Evolutionary conservation across 2,888 invertebrate genomes (phyloP), one percentile per base, ranked within the genome.

Genomic region (Pemphredon lugubris): DNA sequence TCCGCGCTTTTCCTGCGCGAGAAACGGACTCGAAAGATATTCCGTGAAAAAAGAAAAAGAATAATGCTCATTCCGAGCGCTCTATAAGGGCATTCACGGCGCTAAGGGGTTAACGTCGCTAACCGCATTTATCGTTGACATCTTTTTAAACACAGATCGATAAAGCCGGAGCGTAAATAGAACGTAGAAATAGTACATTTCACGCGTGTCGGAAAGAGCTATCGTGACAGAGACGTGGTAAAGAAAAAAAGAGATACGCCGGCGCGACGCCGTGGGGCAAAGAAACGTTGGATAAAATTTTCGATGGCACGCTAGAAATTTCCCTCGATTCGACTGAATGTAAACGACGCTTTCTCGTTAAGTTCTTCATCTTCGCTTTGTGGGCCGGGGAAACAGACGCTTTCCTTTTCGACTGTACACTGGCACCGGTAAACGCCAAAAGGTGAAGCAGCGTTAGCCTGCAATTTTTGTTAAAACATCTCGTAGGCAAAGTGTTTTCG

Each of bases 301-400:
- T 54, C 21, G 37, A n/a, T 3, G 30, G 45, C 44, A 47, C 32
- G 67, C 50, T 18, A 45, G 67, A 20, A 55, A 54, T 67, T 70
- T 51, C 39, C 58, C 39, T 60, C 16, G 67, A 70, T 67, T 70
- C 67, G 50, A 39, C 20, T 70, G 70, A 70, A 70, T 70, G 44
- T 50, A 20, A 34, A 42, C 67, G 70, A 67, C 70, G 67, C 67
- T 69, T 66, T 59, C 69, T 70, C 70, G 60, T 70, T 70, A 70
- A 70, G 67, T 50, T 70, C 60, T 60, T 70, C 59, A 57, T 70
- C 67, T 70, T 67, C 47, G 48, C 26, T n/a, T n/a, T n/a, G n/a
- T n/a, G n/a, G n/a, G 55, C 45, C 39, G 54, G 55, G 14, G 53
- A 40, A 5, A 40, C 30, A 32, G 42, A 67, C 40, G 54, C 47